Evolutionary conservation across 2,113 vertebrate genomes (phyloP).

Genomic region (Cynopterus brachyotis): DNA sequence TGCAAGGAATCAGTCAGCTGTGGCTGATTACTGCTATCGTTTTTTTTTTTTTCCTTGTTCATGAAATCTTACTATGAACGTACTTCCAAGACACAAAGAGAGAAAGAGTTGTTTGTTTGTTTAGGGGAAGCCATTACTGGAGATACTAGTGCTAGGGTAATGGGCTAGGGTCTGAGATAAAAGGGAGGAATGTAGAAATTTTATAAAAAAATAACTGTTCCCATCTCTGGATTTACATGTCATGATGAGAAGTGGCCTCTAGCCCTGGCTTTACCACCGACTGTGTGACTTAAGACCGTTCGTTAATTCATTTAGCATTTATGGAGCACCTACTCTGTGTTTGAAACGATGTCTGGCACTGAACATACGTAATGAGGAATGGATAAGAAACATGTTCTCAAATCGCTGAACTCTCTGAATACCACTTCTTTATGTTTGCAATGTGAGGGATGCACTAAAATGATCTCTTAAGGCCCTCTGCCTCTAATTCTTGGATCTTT

Average conservation of each 20-base stretch:
- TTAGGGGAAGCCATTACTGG: not conserved
- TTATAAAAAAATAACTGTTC: not conserved
- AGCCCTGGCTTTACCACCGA: not conserved
- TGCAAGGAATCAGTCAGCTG: slow-evolving; percentile 20
- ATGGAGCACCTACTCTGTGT: not conserved
- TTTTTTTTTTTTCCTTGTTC: not conserved
- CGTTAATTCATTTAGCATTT: not conserved
- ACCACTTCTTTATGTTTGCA: not conserved
- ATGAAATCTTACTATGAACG: not conserved
- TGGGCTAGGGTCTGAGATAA: not conserved
- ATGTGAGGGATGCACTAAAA: not conserved
- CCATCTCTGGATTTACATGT: not conserved
- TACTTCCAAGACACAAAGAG: slow-evolving; percentile 29
- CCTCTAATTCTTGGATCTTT: not conserved
- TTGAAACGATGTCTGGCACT: not conserved
- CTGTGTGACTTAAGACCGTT: not conserved
- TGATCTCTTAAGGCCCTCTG: not conserved
- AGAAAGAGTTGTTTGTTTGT: not conserved
- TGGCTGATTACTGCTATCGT: not conserved
- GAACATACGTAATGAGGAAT: not conserved
- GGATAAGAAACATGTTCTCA: not conserved
- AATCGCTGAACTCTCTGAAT: not conserved
- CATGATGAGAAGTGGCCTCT: not conserved
- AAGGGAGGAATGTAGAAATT: not conserved
- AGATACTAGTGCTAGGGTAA: not conserved